Base-by-base conservation (phyloP, 2,797 vertebrate genomes). In the Notolepis coatsorum region DNA sequence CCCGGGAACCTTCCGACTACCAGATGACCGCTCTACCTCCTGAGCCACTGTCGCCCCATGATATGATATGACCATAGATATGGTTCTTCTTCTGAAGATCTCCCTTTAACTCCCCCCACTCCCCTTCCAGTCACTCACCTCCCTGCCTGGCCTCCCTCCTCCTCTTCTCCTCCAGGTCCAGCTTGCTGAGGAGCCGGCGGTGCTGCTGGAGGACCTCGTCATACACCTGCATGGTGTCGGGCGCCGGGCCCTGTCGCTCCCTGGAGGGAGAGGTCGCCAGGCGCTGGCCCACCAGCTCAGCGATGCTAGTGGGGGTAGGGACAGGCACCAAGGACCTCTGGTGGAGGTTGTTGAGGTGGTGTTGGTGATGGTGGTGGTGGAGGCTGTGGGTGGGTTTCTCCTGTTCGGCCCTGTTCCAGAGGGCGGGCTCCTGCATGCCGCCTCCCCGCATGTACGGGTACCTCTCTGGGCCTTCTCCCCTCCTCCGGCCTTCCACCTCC, bases 131-230 rank as follows among this genome's bases (percentile, higher is more conserved):
- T 38, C 13, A 87, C 83, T 85, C 64, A 90, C 96, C 43, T 93
- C 91, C 85, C 33, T 90, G 87, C 46, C 78, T 77, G 47, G 88
- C 90, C 61, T 91, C 90, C 59, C 37, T 87, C 75, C 95, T 90
- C 73, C 92, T 84, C 21, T 90, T 94, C 77, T 96, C 96, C 80
- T 96, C 95, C 76, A 97, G 82, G 86, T 97, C 96, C 6, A 96
- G 86, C 42, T 97, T 97, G 90, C 96, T 97, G 84, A 97, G 92
- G 75, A 97, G 91, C 61, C 81, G 86, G 39, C 95, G 92, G 64
- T 95, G 95, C 88, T 95, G 96, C 81, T 95, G 94, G 31, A 96
- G 89, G 5, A 93, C 91, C 80, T 96, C 95, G 0, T 97, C 96
- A 0, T 95, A 96, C 75, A 96, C 86, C 78, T 95, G 91, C 80